Conservation (phyloP, 2,888 invertebrate genomes). For the Campaea margaritaria region DNA sequence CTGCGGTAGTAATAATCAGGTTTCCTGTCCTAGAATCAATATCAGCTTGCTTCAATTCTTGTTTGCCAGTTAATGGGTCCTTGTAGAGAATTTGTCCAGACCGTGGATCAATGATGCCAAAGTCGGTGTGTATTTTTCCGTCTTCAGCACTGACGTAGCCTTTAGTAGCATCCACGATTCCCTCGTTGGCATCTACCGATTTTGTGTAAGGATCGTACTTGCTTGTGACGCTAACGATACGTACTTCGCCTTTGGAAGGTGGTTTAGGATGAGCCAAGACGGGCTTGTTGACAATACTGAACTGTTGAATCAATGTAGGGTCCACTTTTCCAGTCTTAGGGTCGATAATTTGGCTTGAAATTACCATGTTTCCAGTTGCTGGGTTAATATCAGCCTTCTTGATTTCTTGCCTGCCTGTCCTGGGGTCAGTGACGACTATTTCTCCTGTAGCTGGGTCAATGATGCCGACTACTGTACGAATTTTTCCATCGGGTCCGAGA, state of each 20-base stretch:
- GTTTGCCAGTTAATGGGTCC: slow-evolving; percentile 86
- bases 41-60: slow-evolving; percentile 86
- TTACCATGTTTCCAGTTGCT: slow-evolving; percentile 82
- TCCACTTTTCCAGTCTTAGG: slow-evolving; percentile 86
- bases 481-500: slow-evolving; percentile 80
- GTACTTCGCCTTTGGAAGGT: slow-evolving; percentile 71
- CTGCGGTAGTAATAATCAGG: slow-evolving; percentile 83
- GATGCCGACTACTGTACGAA: slow-evolving; percentile 87
- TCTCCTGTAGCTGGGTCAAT: slow-evolving; percentile 87
- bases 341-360: slow-evolving; percentile 84
- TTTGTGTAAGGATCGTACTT: slow-evolving; percentile 86
- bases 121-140: slow-evolving; percentile 85
- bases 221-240: slow-evolving; percentile 77
- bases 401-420: slow-evolving; percentile 81
- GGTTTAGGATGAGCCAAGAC: slow-evolving; percentile 73
- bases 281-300: slow-evolving; percentile 76
- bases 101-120: slow-evolving; percentile 85
- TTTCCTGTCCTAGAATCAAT: slow-evolving; percentile 86
- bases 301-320: slow-evolving; percentile 83
- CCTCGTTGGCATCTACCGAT: slow-evolving; percentile 83
- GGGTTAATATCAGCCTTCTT: slow-evolving; percentile 86
- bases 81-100: slow-evolving; percentile 86
- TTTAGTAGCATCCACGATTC: slow-evolving; percentile 82
- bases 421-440: slow-evolving; percentile 75
- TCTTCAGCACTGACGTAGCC: slow-evolving; percentile 81